These are phyloP conservation scores for Callorhinus ursinus DNA, from an alignment of 2,113 vertebrate genomes.

Conservation along the genomic window DNA sequence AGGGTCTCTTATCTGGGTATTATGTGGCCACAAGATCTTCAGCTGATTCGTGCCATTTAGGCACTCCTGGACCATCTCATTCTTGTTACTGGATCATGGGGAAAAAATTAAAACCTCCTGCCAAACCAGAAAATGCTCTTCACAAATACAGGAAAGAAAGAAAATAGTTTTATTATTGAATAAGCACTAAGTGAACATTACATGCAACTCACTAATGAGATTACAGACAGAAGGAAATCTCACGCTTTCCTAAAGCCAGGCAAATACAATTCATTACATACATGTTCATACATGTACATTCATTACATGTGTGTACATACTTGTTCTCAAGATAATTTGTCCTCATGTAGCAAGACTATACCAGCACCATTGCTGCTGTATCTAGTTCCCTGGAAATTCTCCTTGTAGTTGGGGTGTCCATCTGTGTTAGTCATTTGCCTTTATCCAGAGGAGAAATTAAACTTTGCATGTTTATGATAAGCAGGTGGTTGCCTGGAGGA, in stretches of 20 bases:
- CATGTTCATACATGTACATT: neutral
- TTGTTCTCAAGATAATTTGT: neutral
- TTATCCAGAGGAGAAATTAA: neutral
- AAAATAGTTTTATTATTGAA: conserved; percentile 4
- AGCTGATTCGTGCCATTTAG: neutral
- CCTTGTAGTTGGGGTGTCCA: neutral
- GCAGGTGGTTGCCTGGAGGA: neutral
- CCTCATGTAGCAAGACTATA: neutral
- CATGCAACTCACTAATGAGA: neutral
- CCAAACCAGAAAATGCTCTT: neutral
- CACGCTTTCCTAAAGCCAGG: neutral
- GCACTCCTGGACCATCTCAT: neutral
- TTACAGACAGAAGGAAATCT: neutral
- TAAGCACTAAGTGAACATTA: neutral
- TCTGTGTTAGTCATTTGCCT: neutral
- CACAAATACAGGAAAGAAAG: neutral
- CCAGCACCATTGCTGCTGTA: neutral
- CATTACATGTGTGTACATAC: neutral
- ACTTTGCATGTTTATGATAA: neutral
- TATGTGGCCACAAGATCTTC: neutral
- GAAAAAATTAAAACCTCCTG: neutral
- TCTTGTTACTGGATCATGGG: neutral
- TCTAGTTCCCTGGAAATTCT: neutral
- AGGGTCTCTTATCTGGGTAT: neutral
- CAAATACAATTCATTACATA: neutral